Base-by-base conservation (phyloP, 2,888 invertebrate species). In the Andrena fulva region DNA sequence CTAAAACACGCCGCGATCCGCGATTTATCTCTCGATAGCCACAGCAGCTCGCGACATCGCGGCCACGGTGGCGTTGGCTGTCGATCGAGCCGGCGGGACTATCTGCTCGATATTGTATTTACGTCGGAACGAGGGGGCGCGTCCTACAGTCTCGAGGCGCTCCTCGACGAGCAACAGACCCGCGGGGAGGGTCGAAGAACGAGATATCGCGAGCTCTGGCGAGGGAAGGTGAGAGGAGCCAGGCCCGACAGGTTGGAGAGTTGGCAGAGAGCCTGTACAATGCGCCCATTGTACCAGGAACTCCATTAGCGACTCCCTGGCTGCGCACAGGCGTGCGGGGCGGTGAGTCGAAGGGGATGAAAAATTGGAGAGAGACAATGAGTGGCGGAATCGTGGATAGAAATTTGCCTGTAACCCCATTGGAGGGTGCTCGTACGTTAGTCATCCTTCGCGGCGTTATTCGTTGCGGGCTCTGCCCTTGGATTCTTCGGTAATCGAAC, bases 31-130 rank as follows among this genome's bases (percentile, higher is more conserved):
- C 12, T 52, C 52, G 52, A 33, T 31, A 10, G 50, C 20, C 50
- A 20, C 10, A 20, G 35, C 35, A 69, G 27, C 50, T 7, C 69
- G 35, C 64, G 67, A 71, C 73, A 72, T 74, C 74, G 66, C 42
- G 59, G 48, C 29, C 60, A 2, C 48, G 27, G 56, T 20, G 24
- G 27, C 56, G 8, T 29, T 29, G 50, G 16, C 73, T 62, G 72
- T 68, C 76, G 75, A 83, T 81, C 71, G 77, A 84, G 82, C 12
- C 80, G 29, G 50, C 64, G 77, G 72, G 63, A 77, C 73, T 80
- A 75, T 82, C 76, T 72, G 24, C 56, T 70, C 82, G 85, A 87
- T 86, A 86, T 82, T 88, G 82, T 86, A 82, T 87, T 84, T 88
- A 73, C 85, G 79, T 67, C 66, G 80, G 42, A 60, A 71, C 60